Evolutionary conservation across 2,113 vertebrate species (phyloP), one percentile per base, ranked within the genome.

Genomic region (Silurus glanis): DNA sequence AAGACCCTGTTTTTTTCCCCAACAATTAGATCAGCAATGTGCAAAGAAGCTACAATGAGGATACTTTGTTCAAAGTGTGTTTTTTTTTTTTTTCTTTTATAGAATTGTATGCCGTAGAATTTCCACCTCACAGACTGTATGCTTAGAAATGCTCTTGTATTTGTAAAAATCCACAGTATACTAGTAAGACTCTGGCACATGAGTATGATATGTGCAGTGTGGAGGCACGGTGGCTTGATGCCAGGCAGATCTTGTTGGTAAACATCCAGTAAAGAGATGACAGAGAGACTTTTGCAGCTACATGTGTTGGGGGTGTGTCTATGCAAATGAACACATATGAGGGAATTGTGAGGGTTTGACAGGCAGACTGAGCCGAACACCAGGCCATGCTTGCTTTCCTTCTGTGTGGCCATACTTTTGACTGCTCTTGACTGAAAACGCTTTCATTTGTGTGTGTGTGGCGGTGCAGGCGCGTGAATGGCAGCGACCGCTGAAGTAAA

Each of bases 401-500:
- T 55, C 75, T 86, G 84, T 71, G 55, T 83, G 66, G 82, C 82
- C 79, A 80, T 49, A 76, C 12, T 71, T 53, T 81, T 75, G 86
- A 64, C 85, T 86, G 79, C 14, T 21, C 37, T 37, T 37, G 37
- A 37, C 37, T 75, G 86, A 58, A 89, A 55, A 81, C 62, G 37
- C 53, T 25, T 83, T 84, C 19, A 9, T 58, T 25, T 80, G 25
- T 6, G 37, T 64, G 64, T n/a, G 0, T 85, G 80, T 82, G 17
- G 79, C 58, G n/a, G 76, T 87, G 62, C 82, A 90, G 56, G 55
- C 75, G 51, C 90, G 82, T 86, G 85, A 49, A 93, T 94, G 93
- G 92, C 93, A 88, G 89, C 91, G 82, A 89, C 83, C 85, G 85
- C 89, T 79, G 92, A 94, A 87, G 71, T 90, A 78, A 91, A 81